Percentiles rank a stretch among this genome's conserved stretches.
These are phyloP conservation scores for Glaucopsyche alexis DNA, from an alignment of 2,888 invertebrate genomes.

Conservation along the genomic window DNA sequence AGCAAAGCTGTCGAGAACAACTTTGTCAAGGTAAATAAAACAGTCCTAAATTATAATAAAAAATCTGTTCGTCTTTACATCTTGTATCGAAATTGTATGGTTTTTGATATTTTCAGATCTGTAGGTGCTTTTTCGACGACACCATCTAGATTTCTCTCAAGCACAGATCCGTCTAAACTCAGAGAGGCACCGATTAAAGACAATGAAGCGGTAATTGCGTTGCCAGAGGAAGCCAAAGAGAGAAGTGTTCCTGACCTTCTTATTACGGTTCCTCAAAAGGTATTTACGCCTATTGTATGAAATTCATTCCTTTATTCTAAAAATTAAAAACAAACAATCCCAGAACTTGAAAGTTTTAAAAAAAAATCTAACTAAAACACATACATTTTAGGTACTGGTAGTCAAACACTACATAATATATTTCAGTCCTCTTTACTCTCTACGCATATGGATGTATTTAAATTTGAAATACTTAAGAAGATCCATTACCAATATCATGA, in stretches of 20 bases:
- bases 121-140: slow-evolving; percentile 58
- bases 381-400: no score
- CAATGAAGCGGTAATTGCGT: slow-evolving; percentile 65
- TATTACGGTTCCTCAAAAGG: slow-evolving; percentile 80
- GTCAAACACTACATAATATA: no score
- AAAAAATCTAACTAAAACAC: no score
- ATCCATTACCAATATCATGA: no score
- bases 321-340: neutral
- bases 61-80: neutral
- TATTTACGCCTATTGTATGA: slow-evolving; percentile 44
- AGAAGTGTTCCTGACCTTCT: slow-evolving; percentile 66
- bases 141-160: slow-evolving; percentile 41
- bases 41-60: neutral
- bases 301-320: neutral
- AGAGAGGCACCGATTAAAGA: slow-evolving; percentile 77
- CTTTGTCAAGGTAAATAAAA: slow-evolving; percentile 14
- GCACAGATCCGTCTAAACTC: slow-evolving; percentile 49
- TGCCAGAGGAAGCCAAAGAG: slow-evolving; percentile 72
- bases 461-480: neutral
- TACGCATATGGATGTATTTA: neutral
- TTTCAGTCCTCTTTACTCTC: no score
- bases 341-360: neutral
- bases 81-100: neutral
- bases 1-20: slow-evolving; percentile 7
- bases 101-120: slow-evolving; percentile 49